Base-by-base conservation (phyloP, 1,140 invertebrate species). In the Cepaea nemoralis region DNA sequence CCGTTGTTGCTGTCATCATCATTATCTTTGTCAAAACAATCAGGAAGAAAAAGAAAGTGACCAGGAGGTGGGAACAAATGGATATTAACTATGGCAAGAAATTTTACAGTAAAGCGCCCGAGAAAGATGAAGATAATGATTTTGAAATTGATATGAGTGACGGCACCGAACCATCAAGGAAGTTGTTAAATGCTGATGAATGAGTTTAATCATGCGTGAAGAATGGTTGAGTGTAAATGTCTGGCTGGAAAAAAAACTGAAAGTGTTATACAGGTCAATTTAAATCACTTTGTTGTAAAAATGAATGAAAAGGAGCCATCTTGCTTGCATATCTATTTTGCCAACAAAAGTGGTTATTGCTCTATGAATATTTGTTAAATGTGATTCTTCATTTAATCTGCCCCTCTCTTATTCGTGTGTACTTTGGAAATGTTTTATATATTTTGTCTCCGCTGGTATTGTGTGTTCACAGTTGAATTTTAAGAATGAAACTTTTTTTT, bases 131-230 rank as follows among this genome's bases (percentile, higher is more conserved):
- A 39, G 79, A 81, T 35, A 79, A 78, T 55, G 84, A 85, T 33
- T 82, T 82, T 78, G 84, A 85, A 70, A 81, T 83, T 67, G 82
- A 85, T 59, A 81, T 85, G 82, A 79, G 45, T 79, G 84, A 85
- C 31, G 82, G 82, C 37, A 82, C 77, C 27, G 63, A 80, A 35
- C 70, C 80, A 24, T 81, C 84, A 39, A 82, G 82, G 35, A 85
- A 83, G 59, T 59, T 85, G 63, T 69, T 84, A 14, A 71, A 70
- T 40, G 75, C 81, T 40, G 66, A 81, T 78, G 63, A 78, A n/a
- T 78, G 63, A 66, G 42, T 5, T 8, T 50, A 22, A 24, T 16
- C 16, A 70, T n/a, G 35, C 16, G 27, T 22, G 69, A 70, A 19
- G 27, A 42, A 70, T 69, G 31, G 35, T 19, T 35, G 66, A 33